These are phyloP conservation scores for Macrochelys suwanniensis DNA, from an alignment of 2,797 vertebrate genomes.

Conservation along the genomic window DNA sequence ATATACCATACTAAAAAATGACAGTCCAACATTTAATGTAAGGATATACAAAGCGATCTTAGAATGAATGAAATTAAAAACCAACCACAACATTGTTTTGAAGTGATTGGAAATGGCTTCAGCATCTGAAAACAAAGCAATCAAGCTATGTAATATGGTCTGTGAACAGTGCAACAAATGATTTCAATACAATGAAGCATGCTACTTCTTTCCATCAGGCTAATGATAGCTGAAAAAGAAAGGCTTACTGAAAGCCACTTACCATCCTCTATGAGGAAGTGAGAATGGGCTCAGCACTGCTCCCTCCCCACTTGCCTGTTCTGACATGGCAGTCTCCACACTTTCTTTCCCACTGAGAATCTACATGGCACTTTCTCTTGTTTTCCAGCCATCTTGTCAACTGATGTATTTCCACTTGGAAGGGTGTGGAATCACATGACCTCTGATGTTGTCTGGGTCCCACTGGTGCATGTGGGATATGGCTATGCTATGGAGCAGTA, in stretches of 20 bases:
- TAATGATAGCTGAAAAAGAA: slow-evolving; percentile 40
- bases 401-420: background rate
- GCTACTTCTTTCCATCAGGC: slow-evolving; percentile 39
- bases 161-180: slow-evolving; percentile 13
- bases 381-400: background rate
- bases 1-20: background rate
- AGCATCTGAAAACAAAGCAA: background rate
- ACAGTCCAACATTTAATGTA: background rate
- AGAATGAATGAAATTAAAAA: slow-evolving; percentile 20
- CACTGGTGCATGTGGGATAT: background rate
- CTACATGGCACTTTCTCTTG: background rate
- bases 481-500: background rate
- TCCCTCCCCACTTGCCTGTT: slow-evolving; percentile 45
- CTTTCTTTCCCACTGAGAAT: slow-evolving; percentile 37
- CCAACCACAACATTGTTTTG: background rate
- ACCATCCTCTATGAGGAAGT: slow-evolving; percentile 60
- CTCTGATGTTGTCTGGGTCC: background rate
- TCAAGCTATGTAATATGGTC: background rate
- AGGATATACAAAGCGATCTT: background rate
- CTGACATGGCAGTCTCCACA: slow-evolving; percentile 46
- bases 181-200: slow-evolving; percentile 34
- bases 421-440: slow-evolving; percentile 42
- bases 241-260: slow-evolving; percentile 69
- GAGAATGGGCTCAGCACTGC: background rate
- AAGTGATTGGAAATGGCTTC: background rate